Evolutionary conservation across 2,797 vertebrate genomes (phyloP).

Genomic region (Lacerta bilineata): DNA sequence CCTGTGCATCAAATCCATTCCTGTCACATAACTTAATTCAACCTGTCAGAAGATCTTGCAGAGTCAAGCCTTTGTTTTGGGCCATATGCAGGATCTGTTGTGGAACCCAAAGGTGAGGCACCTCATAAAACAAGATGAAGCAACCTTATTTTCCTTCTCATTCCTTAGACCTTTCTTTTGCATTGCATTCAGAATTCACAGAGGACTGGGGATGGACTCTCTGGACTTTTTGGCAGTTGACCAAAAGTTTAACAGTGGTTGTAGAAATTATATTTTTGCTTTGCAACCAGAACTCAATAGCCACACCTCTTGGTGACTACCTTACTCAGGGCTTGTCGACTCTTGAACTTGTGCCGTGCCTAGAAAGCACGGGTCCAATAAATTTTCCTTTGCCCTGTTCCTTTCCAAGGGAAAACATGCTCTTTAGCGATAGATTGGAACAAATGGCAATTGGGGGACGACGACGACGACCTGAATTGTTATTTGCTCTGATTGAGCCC

Average conservation of each 20-base stretch:
- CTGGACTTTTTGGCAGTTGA: conserved; percentile 1
- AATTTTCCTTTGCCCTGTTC: no score
- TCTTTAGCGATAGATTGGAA: no score
- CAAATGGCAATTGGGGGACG: no score
- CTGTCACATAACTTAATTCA: neutral
- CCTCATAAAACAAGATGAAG: conserved; percentile 9
- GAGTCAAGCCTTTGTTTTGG: conserved; percentile 12
- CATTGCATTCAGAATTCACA: conserved; percentile 7
- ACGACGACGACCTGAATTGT: no score
- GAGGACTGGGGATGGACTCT: neutral
- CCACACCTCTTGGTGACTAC: neutral
- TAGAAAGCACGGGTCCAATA: no score
- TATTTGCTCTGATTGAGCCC: no score
- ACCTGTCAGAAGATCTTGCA: conserved; percentile 1
- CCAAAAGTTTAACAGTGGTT: neutral
- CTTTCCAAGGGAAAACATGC: no score
- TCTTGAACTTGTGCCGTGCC: no score
- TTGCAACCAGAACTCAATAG: conserved; percentile 9
- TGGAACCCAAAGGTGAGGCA: conserved; percentile 2
- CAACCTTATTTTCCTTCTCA: neutral
- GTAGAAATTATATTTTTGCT: conserved; percentile 4
- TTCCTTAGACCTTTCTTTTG: conserved; percentile 2
- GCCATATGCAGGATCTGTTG: neutral
- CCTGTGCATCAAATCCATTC: neutral
- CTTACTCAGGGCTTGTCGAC: no score